Base-by-base conservation (phyloP, 2,797 vertebrate species). In the Petrocephalus schoutedeni region DNA sequence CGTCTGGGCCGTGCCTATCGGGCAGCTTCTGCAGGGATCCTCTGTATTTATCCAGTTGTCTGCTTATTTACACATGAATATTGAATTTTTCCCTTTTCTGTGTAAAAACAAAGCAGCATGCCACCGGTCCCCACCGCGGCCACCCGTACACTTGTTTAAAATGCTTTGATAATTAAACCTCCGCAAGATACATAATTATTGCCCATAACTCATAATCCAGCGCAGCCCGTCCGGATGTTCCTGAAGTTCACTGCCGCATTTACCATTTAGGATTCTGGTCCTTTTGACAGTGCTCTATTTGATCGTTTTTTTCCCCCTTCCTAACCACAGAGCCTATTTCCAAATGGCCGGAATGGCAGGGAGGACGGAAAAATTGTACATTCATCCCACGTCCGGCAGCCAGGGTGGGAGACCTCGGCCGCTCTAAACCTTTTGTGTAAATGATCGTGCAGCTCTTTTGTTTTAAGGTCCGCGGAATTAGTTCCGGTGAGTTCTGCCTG, bases 31-130 rank as follows among this genome's bases (percentile, higher is more conserved):
- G 85, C 53, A 87, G 89, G 88, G 91, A 88, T 58, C 53, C 54
- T 51, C 61, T 84, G 86, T 88, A 86, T 90, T 91, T 91, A 89
- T 64, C 87, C 84, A 88, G 67, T 59, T 87, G 67, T 88, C 87
- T 87, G 85, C 91, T 92, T 93, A 92, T 93, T 93, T 92, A 89
- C 90, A 86, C 91, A 87, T 89, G 83, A 89, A 91, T 91, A 91
- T 91, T 91, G 88, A 88, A 91, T 92, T 87, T 87, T 88, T 89
- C 88, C 89, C 87, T 64, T 88, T 89, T 91, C 89, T 88, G 88
- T 90, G 88, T 89, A 91, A 91, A 89, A 91, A 91, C 89, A 91
- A 89, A 90, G 84, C 87, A 74, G 89, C 90, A 89, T 90, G 88
- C 88, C 85, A 82, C 67, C 32, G 53, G 51, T 85, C 45, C 88